Base-by-base conservation (phyloP, 2,113 vertebrate genomes). In the Channa argus region DNA sequence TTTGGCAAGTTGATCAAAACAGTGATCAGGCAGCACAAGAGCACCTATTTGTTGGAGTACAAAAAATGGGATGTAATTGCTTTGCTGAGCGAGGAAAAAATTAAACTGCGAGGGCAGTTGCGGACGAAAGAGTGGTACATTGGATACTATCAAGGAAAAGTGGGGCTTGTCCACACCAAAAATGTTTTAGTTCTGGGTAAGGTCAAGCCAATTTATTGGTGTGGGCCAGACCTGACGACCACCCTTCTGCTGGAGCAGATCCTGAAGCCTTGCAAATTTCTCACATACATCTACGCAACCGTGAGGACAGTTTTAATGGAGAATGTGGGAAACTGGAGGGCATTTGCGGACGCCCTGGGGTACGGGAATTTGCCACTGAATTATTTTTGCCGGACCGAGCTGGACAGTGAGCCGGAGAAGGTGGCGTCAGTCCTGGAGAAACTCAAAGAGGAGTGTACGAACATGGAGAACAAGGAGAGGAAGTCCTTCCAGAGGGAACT, bases 121-220 rank as follows among this genome's bases (percentile, higher is more conserved):
- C 96, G 98, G 94, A 98, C 96, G 79, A 99, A 99, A 87, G 98
- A 99, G 89, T 99, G 98, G 98, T 99, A 98, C 78, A 97, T 97
- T 1, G 98, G 96, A 66, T 99, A 96, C 88, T 97, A 97, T 89
- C 97, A 98, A 86, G 98, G 98, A 2, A 96, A 94, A 81, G 78
- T 96, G 0, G 98, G 98, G 10, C 95, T 99, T 0, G 96, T 99
- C 60, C 98, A 99, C 3, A 92, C 95, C 77, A 98, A 97, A 91
- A 99, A 99, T 0, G 94, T 99, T 67, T 91, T 99, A 34, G 92
- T 98, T 63, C 93, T 99, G 4, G 97, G 97, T 2, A 96, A 94
- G 70, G 93, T 95, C 12, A 94, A 95, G 63, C 97, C 97, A 45
- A 94, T 95, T 79, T 95, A 94, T 74, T 96, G 96, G 70, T 87